Percentiles rank a stretch among this genome's conserved stretches.
Conservation (phyloP, 2,113 vertebrate genomes). For the Halichoeres trimaculatus region DNA sequence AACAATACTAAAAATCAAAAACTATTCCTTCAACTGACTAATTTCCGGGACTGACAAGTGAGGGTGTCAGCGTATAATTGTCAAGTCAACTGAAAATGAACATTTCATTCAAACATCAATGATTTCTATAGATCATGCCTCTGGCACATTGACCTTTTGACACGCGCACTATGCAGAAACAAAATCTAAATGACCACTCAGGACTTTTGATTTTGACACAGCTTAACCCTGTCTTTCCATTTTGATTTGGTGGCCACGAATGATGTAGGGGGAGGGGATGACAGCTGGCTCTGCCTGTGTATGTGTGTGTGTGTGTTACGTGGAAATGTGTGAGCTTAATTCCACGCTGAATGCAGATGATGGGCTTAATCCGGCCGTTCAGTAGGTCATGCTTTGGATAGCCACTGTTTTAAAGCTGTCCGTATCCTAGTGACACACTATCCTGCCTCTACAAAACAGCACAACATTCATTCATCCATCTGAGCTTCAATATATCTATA, state of each 20-base stretch:
- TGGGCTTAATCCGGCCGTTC: constrained; percentile 76
- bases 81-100: neutral
- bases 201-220: neutral
- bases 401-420: constrained; percentile 46
- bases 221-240: constrained; percentile 27
- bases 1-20: too few species aligned
- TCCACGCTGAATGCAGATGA: constrained; percentile 70
- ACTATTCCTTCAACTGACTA: too few species aligned
- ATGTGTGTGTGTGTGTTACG: neutral
- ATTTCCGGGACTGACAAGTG: too few species aligned
- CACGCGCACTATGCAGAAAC: constrained; percentile 15
- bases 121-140: neutral
- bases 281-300: constrained; percentile 60
- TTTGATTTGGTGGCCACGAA: constrained; percentile 43
- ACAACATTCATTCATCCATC: neutral
- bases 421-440: constrained; percentile 21
- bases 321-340: constrained; percentile 46
- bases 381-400: constrained; percentile 72
- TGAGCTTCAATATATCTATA: neutral
- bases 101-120: neutral
- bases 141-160: neutral
- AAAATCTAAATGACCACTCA: constrained; percentile 32
- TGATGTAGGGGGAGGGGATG: constrained; percentile 49
- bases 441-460: neutral
- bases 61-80: too few species aligned